Conservation (phyloP, 2,888 invertebrate genomes). For the Ormyrus labotus region DNA sequence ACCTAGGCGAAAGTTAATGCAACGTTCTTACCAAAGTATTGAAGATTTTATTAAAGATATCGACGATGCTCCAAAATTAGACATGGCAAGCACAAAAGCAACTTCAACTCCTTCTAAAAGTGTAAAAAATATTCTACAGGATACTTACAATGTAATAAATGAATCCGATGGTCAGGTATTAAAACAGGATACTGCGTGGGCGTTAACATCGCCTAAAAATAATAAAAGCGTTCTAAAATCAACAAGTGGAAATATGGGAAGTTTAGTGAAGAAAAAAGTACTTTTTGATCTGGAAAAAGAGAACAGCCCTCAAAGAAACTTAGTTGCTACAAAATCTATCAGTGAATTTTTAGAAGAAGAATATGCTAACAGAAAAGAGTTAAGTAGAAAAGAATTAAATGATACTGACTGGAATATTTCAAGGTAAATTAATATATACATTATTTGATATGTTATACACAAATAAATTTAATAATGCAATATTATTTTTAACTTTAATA, state of each 20-base stretch:
- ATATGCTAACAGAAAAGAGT: slow-evolving; percentile 57
- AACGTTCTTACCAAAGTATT: slow-evolving; percentile 66
- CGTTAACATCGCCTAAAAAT: slow-evolving; percentile 65
- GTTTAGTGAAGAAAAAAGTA: slow-evolving; percentile 81
- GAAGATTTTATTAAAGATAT: slow-evolving; percentile 61
- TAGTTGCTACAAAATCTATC: slow-evolving; percentile 44
- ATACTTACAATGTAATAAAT: slow-evolving; percentile 54
- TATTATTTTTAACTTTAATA: slow-evolving; percentile 60
- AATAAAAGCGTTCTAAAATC: slow-evolving; percentile 80
- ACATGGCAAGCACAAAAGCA: slow-evolving; percentile 55
- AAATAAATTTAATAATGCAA: background rate
- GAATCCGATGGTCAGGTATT: slow-evolving; percentile 55
- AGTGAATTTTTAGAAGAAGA: slow-evolving; percentile 51
- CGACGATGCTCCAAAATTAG: slow-evolving; percentile 48
- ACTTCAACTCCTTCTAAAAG: slow-evolving; percentile 62
- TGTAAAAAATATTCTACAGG: slow-evolving; percentile 56
- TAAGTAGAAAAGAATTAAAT: slow-evolving; percentile 69
- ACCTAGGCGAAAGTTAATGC: slow-evolving; percentile 43
- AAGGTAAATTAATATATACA: slow-evolving; percentile 72
- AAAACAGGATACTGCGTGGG: slow-evolving; percentile 56
- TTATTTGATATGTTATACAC: background rate
- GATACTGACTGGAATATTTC: slow-evolving; percentile 79
- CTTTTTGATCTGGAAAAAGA: slow-evolving; percentile 79
- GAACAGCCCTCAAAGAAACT: slow-evolving; percentile 65
- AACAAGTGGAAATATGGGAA: slow-evolving; percentile 78